A percentile compares a stretch with the other conserved stretches of the same genome.
These are phyloP conservation scores for Helarctos malayanus DNA, from an alignment of 2,797 vertebrate species.

Conservation along the genomic window DNA sequence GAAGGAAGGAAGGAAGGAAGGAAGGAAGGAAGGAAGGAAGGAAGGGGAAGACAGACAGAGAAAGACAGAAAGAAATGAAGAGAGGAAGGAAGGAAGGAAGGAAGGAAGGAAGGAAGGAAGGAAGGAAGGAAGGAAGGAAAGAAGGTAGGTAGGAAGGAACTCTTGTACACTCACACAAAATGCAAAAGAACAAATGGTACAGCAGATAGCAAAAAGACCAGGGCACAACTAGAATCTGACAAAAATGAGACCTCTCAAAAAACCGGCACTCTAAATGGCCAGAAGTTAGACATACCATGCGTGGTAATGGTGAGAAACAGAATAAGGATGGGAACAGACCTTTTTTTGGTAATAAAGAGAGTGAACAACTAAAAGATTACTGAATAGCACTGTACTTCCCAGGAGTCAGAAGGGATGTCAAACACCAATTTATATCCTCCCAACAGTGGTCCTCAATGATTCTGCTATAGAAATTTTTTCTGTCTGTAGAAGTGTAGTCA, in stretches of 20 bases:
- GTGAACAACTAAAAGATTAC: neutral
- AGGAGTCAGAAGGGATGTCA: neutral
- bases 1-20: neutral
- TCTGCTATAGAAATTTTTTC: neutral
- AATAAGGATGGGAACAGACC: neutral
- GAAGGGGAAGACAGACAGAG: no score
- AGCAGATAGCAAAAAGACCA: neutral
- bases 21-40: neutral
- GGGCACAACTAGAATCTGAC: neutral
- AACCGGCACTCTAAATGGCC: neutral
- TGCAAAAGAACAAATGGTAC: neutral
- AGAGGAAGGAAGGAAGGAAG: no score
- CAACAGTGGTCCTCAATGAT: neutral
- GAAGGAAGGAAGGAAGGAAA: neutral
- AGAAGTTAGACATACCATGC: neutral
- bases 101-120: no score
- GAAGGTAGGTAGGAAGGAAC: neutral
- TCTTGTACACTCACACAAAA: neutral
- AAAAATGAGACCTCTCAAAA: neutral
- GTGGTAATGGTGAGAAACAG: neutral
- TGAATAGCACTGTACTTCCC: neutral
- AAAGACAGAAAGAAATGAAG: no score
- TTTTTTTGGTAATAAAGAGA: neutral
- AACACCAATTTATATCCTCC: neutral
- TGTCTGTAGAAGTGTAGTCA: neutral